A percentile compares a stretch with the other conserved stretches of the same genome.
These are phyloP conservation scores for Boloria selene DNA, from an alignment of 2,888 invertebrate genomes.

Conservation along the genomic window DNA sequence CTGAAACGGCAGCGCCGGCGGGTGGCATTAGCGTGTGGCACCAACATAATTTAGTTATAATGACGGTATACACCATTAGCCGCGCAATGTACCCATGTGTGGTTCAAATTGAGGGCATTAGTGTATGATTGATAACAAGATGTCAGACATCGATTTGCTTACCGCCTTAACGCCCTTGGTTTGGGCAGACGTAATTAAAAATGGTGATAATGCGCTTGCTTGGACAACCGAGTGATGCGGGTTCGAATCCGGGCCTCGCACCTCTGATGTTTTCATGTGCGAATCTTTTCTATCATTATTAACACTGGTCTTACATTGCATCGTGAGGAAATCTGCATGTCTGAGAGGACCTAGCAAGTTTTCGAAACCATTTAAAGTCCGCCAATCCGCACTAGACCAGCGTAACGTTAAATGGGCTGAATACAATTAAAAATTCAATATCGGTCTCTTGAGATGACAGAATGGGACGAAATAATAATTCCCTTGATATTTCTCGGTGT, in stretches of 20 bases:
- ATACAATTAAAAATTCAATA: neutral
- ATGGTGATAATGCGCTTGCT: too few species aligned
- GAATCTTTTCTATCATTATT: too few species aligned
- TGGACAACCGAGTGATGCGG: too few species aligned
- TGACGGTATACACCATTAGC: slow-evolving; percentile 60
- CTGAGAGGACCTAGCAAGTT: too few species aligned
- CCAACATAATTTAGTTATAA: slow-evolving; percentile 70
- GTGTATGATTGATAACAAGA: slow-evolving; percentile 36
- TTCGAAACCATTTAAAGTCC: too few species aligned
- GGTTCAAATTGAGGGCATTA: slow-evolving; percentile 38
- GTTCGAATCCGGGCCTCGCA: too few species aligned
- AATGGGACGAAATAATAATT: slow-evolving; percentile 8
- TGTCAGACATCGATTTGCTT: slow-evolving; percentile 24
- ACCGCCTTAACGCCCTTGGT: too few species aligned
- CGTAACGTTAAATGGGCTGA: neutral
- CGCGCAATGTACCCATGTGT: slow-evolving; percentile 38
- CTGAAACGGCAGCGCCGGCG: slow-evolving; percentile 46
- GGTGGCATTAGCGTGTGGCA: slow-evolving; percentile 58
- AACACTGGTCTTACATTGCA: too few species aligned
- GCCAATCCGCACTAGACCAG: too few species aligned
- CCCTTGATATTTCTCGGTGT: slow-evolving; percentile 7
- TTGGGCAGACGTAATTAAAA: too few species aligned
- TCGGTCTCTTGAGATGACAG: neutral
- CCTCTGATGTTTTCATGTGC: too few species aligned
- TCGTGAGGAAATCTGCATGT: too few species aligned